Base-by-base conservation (phyloP, 2,797 vertebrate genomes). In the Crenuchus spilurus region DNA sequence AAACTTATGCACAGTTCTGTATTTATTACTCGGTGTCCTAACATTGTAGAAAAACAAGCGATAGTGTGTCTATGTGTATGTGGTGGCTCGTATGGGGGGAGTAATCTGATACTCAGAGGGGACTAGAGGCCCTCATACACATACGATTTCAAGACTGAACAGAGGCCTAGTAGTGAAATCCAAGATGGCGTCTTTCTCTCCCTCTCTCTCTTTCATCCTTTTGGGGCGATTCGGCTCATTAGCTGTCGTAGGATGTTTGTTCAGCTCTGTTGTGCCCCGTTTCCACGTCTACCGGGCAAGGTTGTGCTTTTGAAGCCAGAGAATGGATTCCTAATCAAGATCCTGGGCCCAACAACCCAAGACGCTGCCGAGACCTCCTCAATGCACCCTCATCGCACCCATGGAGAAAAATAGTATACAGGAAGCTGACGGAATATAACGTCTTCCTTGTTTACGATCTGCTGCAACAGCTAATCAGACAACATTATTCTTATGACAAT, bases 141-240 rank as follows among this genome's bases (percentile, higher is more conserved):
- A 71, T 91, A 90, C 84, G 86, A 85, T 83, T 81, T 80, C 82
- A 89, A 87, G 81, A 85, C 90, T 78, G 77, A 80, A 81, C 79
- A 87, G 82, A 88, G 85, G 86, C 84, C 85, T 88, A 85, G 87
- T 85, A 88, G 84, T 89, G 88, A 91, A 92, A 93, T 89, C 86
- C 84, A 90, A 93, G 86, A 91, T 90, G 89, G 82, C 78, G 82
- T 44, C 26, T 22, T 8, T 77, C 24, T 4, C n/a, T 13, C 18
- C 31, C 7, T 22, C 52, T 46, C 52, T 57, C n/a, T 51, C 13
- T 42, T 28, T 20, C 18, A 28, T 72, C 30, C 37, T 48, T 68
- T 75, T 77, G 67, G 46, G 75, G 75, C 63, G 84, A 60, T 64
- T 70, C 54, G 76, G 72, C 85, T 87, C 82, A 87, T 90, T 90